phyloP scores from a whole-genome alignment of 2,888 invertebrate genomes.

The Shargacucullia verbasci region DNA sequence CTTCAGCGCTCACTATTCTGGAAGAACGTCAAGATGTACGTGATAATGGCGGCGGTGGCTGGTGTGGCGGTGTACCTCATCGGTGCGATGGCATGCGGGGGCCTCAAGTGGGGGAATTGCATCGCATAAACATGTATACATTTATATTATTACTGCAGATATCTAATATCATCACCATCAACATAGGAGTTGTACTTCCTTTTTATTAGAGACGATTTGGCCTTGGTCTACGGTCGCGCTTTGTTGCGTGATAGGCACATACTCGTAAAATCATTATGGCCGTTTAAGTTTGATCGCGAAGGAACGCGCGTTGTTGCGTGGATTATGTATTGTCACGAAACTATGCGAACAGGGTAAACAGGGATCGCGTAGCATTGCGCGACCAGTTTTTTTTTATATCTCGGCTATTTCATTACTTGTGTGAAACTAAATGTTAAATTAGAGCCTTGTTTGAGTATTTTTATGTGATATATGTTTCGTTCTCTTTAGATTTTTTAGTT shows the following conservation, averaged over 20 bases:
- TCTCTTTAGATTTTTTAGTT: neutral
- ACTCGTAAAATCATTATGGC: no score
- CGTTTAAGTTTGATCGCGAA: no score
- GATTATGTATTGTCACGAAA: neutral
- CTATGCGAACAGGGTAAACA: neutral
- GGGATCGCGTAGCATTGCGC: no score
- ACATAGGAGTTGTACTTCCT: conserved; percentile 17
- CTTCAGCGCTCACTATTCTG: conserved; percentile 96
- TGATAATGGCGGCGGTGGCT: conserved; percentile 91
- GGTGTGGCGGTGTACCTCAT: conserved; percentile 94
- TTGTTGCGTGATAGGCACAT: neutral
- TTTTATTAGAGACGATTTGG: conserved; percentile 23
- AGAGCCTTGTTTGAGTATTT: neutral
- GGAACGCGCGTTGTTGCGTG: no score
- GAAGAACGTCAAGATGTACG: conserved; percentile 97
- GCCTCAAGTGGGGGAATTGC: conserved; percentile 93
- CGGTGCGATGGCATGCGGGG: conserved; percentile 96
- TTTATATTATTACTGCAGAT: conserved; percentile 31
- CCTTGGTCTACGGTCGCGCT: neutral
- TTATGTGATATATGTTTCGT: neutral
- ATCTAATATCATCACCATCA: conserved; percentile 29
- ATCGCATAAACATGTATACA: conserved; percentile 74
- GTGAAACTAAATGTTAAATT: no score
- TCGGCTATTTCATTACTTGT: neutral
- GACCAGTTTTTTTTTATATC: neutral